These are phyloP conservation scores for Drosophila sordidula DNA, from an alignment of 2,888 invertebrate genomes.

Conservation along the genomic window DNA sequence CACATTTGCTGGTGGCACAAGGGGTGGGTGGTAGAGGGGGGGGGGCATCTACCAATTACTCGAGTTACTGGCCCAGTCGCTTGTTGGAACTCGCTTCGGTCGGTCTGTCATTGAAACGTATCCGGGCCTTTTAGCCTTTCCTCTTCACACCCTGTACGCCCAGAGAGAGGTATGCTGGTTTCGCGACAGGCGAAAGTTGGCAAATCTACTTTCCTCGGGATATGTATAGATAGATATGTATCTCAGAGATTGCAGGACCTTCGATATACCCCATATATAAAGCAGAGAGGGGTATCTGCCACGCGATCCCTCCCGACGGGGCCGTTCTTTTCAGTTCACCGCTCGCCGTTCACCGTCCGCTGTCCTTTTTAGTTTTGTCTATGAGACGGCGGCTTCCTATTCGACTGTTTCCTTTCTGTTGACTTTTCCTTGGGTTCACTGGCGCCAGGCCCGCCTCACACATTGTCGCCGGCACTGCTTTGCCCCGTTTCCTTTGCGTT, in stretches of 20 bases:
- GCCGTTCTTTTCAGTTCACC: conserved; percentile 22
- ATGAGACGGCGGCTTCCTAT: conserved; percentile 48
- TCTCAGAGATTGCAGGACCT: too few relatives aligned
- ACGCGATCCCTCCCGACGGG: not conserved
- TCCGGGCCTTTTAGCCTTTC: conserved; percentile 57
- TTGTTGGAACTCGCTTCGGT: conserved; percentile 25
- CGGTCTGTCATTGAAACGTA: conserved; percentile 68
- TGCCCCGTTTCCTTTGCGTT: conserved; percentile 8
- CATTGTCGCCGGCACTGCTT: conserved; percentile 7
- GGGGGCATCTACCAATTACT: conserved; percentile 63
- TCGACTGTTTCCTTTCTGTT: conserved; percentile 66
- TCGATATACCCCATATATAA: too few relatives aligned
- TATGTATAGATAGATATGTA: too few relatives aligned
- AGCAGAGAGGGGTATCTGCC: too few relatives aligned
- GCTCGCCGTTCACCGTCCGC: conserved; percentile 24
- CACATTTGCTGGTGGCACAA: conserved; percentile 52
- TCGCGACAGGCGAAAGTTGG: too few relatives aligned
- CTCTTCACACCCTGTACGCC: conserved; percentile 10
- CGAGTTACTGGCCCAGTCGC: conserved; percentile 66
- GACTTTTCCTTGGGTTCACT: conserved; percentile 56
- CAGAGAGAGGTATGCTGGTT: not conserved
- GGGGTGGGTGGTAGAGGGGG: not conserved
- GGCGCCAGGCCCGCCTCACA: conserved; percentile 43
- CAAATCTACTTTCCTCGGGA: too few relatives aligned
- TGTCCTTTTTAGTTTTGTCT: conserved; percentile 54